Evolutionary conservation across 64 coral and sea anemone genomes (phyloP), one percentile per base, ranked within the genome.

Genomic region (Montipora efflorescens): DNA sequence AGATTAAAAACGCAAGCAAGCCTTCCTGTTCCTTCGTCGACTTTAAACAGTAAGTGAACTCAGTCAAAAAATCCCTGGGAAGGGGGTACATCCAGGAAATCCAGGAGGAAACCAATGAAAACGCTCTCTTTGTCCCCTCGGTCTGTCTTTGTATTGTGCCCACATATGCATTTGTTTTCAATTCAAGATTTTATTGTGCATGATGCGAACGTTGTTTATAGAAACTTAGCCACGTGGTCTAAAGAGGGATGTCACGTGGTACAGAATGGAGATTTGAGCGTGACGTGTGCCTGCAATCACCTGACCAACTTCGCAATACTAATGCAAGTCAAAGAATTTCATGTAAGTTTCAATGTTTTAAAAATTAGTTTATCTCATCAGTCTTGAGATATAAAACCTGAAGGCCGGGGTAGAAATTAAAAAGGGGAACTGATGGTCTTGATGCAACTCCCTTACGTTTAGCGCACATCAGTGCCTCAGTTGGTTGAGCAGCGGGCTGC

Each of bases 291-390:
- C 18, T 94, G 95, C 74, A 53, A 88, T 62, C 95, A 97, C 75
- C 79, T 97, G 2, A 97, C 95, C 18, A 97, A 97, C 84, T 97
- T 97, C 67, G 95, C 95, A 46, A 93, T 97, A 68, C 90, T 97
- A 13, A 97, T 97, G 95, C 95, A 97, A 94, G 95, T 97, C 46
- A 94, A 94, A 28, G 69, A 94, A 49, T 94, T 97, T 67, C 51
- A 78, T 79, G 95, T 97, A 94, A 48, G 93, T 70, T 81, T n/a
- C 9, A 83, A 10, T 2, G 9, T 0, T 2, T 52, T 13, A 13
- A 67, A 61, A 87, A 15, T 20, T 57, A 11, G 53, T 57, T 36
- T 36, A 36, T 36, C 28, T 36, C 28, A 36, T 36, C 36, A 36
- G 36, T 36, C 36, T 36, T 36, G 36, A 36, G 36, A 2, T 36